phyloP scores from a whole-genome alignment of 2,888 invertebrate genomes.

The Thera britannica region DNA sequence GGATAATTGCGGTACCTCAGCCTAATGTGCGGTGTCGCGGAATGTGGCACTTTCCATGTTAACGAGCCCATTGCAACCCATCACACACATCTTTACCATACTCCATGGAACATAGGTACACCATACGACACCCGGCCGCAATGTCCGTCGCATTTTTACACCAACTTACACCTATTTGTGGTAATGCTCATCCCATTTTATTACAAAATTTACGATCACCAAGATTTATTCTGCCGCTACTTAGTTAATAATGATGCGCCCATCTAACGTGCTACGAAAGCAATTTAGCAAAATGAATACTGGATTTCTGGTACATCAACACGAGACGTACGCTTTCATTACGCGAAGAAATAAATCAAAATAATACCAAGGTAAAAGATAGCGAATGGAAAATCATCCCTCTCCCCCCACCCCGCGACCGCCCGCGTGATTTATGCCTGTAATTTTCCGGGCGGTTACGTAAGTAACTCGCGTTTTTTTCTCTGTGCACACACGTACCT shows the following conservation, averaged over 20 bases:
- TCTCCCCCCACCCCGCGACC: constrained; percentile 52
- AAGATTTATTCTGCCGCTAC: constrained; percentile 57
- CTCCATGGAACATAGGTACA: constrained; percentile 20
- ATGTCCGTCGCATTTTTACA: constrained; percentile 66
- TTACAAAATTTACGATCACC: constrained; percentile 63
- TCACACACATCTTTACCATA: constrained; percentile 51
- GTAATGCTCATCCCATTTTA: constrained; percentile 66
- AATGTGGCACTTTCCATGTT: constrained; percentile 73
- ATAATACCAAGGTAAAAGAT: constrained; percentile 81
- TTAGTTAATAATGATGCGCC: constrained; percentile 62
- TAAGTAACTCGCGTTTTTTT: constrained; percentile 82
- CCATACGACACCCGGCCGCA: constrained; percentile 57
- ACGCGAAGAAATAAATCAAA: constrained; percentile 81
- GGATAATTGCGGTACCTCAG: constrained; percentile 69
- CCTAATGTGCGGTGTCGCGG: constrained; percentile 73
- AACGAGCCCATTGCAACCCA: constrained; percentile 69
- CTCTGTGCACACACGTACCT: constrained; percentile 74
- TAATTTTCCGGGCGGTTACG: constrained; percentile 82
- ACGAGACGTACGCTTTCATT: constrained; percentile 81
- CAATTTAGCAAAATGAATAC: constrained; percentile 67
- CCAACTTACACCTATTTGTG: constrained; percentile 73
- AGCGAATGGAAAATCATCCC: constrained; percentile 82
- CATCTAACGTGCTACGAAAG: constrained; percentile 50
- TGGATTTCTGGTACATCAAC: constrained; percentile 73
- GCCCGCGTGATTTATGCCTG: constrained; percentile 76